Conservation (phyloP, 2,113 vertebrate genomes). For the Lagopus leucura region DNA sequence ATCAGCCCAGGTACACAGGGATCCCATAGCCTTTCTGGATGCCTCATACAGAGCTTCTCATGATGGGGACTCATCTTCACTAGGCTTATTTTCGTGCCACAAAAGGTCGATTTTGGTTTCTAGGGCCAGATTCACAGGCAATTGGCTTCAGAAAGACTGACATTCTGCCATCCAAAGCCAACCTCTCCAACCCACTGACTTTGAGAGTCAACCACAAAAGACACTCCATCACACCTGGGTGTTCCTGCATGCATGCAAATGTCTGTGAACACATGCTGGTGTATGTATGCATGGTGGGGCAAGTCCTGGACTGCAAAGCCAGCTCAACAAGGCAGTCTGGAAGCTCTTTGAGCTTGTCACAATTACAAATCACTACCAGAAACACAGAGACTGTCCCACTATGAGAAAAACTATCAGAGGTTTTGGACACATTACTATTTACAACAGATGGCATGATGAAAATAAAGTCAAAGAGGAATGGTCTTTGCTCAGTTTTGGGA, state of each 20-base stretch:
- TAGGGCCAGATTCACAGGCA: background rate
- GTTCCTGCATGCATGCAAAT: background rate
- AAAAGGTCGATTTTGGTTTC: background rate
- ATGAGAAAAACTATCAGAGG: background rate
- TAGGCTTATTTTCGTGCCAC: background rate
- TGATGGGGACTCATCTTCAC: background rate
- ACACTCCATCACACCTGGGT: background rate
- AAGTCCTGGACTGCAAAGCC: background rate
- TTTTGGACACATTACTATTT: background rate
- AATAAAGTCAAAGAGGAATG: background rate
- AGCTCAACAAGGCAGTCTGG: background rate
- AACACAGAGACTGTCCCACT: rapidly evolving
- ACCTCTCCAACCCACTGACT: background rate
- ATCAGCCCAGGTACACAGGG: background rate
- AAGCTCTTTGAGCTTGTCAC: background rate
- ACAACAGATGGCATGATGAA: background rate
- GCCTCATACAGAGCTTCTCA: background rate
- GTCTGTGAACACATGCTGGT: background rate
- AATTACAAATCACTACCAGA: background rate
- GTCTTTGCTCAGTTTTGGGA: background rate
- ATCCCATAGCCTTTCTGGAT: background rate
- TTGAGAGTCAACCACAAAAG: background rate
- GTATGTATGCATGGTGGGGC: background rate
- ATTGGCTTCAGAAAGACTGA: background rate
- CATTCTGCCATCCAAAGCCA: background rate